Conservation (phyloP, 2,888 invertebrate genomes). For the Aricia artaxerxes region DNA sequence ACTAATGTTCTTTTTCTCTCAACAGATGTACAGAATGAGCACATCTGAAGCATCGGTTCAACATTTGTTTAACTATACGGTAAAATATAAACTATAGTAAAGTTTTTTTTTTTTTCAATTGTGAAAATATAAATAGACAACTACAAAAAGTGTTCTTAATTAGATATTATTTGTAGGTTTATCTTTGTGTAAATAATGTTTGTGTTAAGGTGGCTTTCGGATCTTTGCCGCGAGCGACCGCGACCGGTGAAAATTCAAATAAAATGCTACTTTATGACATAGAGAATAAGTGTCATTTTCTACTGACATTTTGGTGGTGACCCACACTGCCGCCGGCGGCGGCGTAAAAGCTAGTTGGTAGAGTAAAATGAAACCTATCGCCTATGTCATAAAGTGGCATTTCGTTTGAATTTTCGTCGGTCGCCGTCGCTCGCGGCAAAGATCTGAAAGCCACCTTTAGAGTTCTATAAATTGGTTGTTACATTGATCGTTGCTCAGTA, state of each 20-base stretch:
- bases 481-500: conserved; percentile 55
- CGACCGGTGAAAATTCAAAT: too few species aligned
- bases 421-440: too few species aligned
- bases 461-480: conserved; percentile 47
- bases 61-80: conserved; percentile 35
- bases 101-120: conserved; percentile 46
- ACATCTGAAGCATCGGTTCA: conserved; percentile 80
- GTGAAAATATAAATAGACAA: conserved; percentile 45
- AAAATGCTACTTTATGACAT: too few species aligned
- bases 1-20: conserved; percentile 80
- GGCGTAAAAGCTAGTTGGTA: too few species aligned
- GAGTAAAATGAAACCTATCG: too few species aligned
- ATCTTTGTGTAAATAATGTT: conserved; percentile 32
- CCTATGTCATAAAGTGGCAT: too few species aligned
- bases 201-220: not conserved
- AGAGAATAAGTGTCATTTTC: too few species aligned
- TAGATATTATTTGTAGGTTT: conserved; percentile 42
- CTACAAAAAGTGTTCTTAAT: conserved; percentile 76
- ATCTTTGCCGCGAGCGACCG: too few species aligned
- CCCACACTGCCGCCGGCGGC: too few species aligned
- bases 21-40: conserved; percentile 88
- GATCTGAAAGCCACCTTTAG: not conserved
- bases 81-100: conserved; percentile 35
- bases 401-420: too few species aligned
- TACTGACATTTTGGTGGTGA: too few species aligned